Conservation (phyloP, 1,140 invertebrate species). For the Halictus rubicundus region DNA sequence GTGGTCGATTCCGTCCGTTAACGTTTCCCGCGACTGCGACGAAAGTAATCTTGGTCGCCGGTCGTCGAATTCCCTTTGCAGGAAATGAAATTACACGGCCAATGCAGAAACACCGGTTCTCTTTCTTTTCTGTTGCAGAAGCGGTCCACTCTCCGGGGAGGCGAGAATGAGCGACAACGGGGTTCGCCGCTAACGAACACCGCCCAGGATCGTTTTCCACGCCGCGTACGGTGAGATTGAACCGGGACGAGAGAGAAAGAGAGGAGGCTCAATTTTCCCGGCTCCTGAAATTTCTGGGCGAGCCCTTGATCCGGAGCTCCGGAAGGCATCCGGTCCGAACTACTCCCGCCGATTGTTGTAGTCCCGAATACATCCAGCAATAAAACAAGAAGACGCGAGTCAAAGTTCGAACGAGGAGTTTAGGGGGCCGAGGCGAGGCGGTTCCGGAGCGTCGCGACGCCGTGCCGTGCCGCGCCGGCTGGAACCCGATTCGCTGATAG, state of each 20-base stretch:
- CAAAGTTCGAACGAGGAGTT: neutral
- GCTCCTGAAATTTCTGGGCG: neutral
- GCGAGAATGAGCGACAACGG: constrained; percentile 21
- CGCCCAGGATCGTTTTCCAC: constrained; percentile 18
- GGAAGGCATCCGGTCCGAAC: neutral
- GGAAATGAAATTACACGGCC: constrained; percentile 43
- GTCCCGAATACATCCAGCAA: too few species aligned
- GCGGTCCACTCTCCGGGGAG: constrained; percentile 23
- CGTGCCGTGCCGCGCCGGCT: too few species aligned
- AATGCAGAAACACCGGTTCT: neutral
- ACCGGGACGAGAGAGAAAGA: neutral
- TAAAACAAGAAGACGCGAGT: too few species aligned
- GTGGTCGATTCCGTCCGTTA: constrained; percentile 9
- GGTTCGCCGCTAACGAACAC: constrained; percentile 26
- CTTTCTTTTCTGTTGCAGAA: constrained; percentile 46
- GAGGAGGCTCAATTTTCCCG: neutral
- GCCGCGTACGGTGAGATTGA: constrained; percentile 31
- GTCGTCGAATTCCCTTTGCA: constrained; percentile 4
- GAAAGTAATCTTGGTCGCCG: constrained; percentile 11
- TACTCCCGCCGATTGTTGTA: too few species aligned
- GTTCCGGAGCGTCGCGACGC: too few species aligned
- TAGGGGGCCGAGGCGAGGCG: too few species aligned
- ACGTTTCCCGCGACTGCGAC: constrained; percentile 4
- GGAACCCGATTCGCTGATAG: constrained; percentile 6
- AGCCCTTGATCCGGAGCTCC: constrained; percentile 13